Evolutionary conservation across 2,113 vertebrate species (phyloP).

Genomic region (Pygoscelis adeliae): DNA sequence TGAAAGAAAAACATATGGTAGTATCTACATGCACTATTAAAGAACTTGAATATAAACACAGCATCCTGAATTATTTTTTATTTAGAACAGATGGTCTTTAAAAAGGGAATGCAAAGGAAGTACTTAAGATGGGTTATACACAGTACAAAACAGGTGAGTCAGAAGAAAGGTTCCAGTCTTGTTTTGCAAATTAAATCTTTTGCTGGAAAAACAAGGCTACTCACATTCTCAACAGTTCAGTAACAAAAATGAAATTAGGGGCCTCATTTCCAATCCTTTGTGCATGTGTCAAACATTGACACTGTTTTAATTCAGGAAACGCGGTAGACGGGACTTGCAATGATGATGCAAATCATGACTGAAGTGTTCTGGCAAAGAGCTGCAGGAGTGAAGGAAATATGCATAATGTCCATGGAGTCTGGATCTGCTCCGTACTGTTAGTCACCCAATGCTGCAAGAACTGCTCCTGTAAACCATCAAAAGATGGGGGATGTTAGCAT

Average conservation of each 20-base stretch:
- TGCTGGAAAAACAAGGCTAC: not conserved
- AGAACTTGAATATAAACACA: conserved; percentile 20
- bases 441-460: not conserved
- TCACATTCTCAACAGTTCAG: not conserved
- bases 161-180: not conserved
- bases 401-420: not conserved
- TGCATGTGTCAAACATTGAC: not conserved
- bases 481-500: not conserved
- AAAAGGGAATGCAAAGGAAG: not conserved
- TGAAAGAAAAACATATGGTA: conserved; percentile 43
- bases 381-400: not conserved
- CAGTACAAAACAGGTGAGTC: not conserved
- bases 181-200: conserved; percentile 7
- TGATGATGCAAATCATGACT: not conserved
- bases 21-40: not conserved
- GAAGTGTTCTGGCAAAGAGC: not conserved
- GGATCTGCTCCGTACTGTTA: not conserved
- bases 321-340: not conserved
- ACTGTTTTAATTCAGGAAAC: not conserved
- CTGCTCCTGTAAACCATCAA: not conserved
- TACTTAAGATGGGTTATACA: not conserved
- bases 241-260: not conserved
- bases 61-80: conserved; percentile 8
- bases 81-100: conserved; percentile 35
- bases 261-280: not conserved